Percentiles rank a stretch among this genome's conserved stretches.
Conservation (phyloP, 2,113 vertebrate species). For the Menura novaehollandiae region DNA sequence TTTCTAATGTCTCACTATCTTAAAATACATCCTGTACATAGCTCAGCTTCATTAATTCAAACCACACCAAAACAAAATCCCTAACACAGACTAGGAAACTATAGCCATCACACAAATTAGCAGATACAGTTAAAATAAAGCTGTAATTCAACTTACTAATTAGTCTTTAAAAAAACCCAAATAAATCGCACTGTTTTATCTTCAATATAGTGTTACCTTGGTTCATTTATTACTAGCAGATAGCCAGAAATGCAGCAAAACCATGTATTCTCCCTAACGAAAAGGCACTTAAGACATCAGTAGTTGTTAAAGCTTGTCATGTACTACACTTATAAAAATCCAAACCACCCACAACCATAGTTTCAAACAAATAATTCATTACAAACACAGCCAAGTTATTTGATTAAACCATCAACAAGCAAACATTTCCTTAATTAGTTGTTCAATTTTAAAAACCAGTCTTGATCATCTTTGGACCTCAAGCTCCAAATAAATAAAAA, state of each 20-base stretch:
- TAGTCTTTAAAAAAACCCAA: neutral
- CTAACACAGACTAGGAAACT: neutral
- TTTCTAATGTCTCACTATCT: neutral
- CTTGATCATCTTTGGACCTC: neutral
- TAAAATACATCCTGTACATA: neutral
- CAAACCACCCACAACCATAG: neutral
- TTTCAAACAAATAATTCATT: neutral
- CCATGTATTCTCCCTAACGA: neutral
- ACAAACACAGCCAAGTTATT: neutral
- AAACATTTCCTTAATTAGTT: neutral
- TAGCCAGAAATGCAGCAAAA: neutral
- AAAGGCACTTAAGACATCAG: neutral
- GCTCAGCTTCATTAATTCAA: neutral
- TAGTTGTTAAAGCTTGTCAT: neutral
- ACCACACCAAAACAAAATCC: neutral
- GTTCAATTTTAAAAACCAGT: neutral
- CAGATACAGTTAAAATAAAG: neutral
- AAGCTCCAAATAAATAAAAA: neutral
- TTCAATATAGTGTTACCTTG: neutral
- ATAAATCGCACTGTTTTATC: neutral
- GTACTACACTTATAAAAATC: neutral
- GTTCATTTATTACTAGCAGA: neutral
- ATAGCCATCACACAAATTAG: neutral
- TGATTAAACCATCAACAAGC: neutral
- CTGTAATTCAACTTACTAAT: neutral